Conservation (phyloP, 2,113 vertebrate genomes). For the Notothenia rossii region DNA sequence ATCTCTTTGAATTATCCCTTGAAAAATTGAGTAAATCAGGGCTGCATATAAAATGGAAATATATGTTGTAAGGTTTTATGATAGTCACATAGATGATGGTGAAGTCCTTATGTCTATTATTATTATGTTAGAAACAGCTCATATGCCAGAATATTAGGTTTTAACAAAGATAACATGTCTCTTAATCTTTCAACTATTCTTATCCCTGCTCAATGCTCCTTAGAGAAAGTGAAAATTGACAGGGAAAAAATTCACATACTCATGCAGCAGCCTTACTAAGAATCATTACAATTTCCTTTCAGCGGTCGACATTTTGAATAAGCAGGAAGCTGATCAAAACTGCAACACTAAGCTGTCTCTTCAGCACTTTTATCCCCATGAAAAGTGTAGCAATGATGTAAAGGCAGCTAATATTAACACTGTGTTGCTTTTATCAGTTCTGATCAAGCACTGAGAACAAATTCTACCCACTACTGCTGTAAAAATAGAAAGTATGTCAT, state of each 20-base stretch:
- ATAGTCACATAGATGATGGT: neutral
- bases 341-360: constrained; percentile 32
- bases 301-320: constrained; percentile 20
- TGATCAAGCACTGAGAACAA: constrained; percentile 4
- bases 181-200: constrained; percentile 12
- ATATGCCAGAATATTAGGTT: constrained; percentile 2
- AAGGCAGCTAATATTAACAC: constrained; percentile 48
- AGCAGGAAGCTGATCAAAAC: constrained; percentile 24
- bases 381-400: constrained; percentile 35
- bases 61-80: no score
- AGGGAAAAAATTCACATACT: constrained; percentile 12
- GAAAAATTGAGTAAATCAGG: neutral
- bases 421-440: constrained; percentile 45
- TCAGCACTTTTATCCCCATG: constrained; percentile 36
- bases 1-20: constrained; percentile 5
- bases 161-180: neutral
- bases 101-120: neutral
- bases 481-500: constrained; percentile 17
- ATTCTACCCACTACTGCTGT: constrained; percentile 15
- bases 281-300: constrained; percentile 9
- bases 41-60: neutral
- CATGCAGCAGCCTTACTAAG: neutral
- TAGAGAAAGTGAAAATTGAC: constrained; percentile 8
- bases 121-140: neutral
- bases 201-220: neutral